Conservation (phyloP, 2,797 vertebrate genomes). For the Cirrhinus mrigala region DNA sequence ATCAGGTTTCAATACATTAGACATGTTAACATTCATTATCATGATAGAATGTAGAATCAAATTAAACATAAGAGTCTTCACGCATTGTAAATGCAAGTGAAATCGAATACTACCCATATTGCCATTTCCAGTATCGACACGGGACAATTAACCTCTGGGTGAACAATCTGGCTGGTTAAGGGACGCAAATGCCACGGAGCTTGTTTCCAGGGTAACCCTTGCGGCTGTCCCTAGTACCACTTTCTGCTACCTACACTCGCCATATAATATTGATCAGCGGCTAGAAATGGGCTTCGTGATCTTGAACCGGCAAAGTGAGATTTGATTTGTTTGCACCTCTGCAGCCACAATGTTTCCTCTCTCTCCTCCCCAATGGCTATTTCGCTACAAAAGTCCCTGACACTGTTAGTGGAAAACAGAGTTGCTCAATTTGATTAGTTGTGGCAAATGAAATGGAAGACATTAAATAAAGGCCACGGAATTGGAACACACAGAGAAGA, state of each 20-base stretch:
- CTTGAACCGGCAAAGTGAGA: conserved; percentile 24
- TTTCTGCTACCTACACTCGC: conserved; percentile 18
- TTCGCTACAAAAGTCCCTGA: conserved; percentile 34
- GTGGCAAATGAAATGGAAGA: conserved; percentile 50
- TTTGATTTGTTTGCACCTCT: conserved; percentile 49
- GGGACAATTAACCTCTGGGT: conserved; percentile 42
- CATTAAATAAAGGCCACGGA: conserved; percentile 48
- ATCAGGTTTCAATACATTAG: not conserved
- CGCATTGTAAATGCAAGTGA: conserved; percentile 15
- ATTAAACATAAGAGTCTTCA: conserved; percentile 1
- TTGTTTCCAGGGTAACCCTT: conserved; percentile 54
- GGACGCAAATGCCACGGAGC: conserved; percentile 31
- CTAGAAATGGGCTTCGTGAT: conserved; percentile 41
- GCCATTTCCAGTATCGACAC: conserved; percentile 39
- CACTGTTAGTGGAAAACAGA: conserved; percentile 21
- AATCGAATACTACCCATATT: conserved; percentile 5
- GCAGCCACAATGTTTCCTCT: conserved; percentile 36
- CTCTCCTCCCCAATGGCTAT: conserved; percentile 24
- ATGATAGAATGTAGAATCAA: conserved; percentile 7
- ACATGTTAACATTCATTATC: conserved; percentile 18
- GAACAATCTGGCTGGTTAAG: conserved; percentile 38
- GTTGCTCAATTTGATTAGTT: conserved; percentile 44
- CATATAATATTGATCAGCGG: conserved; percentile 45
- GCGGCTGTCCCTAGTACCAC: conserved; percentile 19
- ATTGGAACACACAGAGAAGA: conserved; percentile 31